These are phyloP conservation scores for Catharus minimus DNA, from an alignment of 2,113 vertebrate genomes.

Conservation along the genomic window DNA sequence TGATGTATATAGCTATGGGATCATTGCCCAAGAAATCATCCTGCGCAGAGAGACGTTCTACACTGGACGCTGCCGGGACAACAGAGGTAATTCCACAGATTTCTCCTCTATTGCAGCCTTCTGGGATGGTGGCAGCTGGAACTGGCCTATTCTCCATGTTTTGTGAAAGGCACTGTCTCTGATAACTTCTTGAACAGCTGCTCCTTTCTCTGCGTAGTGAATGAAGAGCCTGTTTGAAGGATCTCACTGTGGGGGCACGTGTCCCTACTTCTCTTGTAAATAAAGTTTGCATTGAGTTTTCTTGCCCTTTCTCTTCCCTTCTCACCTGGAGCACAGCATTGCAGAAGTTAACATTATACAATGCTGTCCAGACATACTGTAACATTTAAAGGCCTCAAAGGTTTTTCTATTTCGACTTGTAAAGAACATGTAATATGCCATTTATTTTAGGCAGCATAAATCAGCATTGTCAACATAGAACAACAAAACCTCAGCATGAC, in stretches of 20 bases:
- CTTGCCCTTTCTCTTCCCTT: background rate
- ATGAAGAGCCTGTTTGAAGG: background rate
- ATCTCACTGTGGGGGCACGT: background rate
- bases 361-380: background rate
- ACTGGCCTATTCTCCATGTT: background rate
- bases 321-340: background rate
- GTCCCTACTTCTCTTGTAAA: background rate
- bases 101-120: background rate
- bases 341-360: background rate
- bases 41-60: constrained; percentile 85
- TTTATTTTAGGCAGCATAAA: background rate
- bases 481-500: background rate
- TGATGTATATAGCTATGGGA: constrained; percentile 92
- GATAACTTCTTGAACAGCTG: background rate
- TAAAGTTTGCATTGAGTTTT: background rate
- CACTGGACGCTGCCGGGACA: constrained; percentile 69
- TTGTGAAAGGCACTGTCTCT: background rate
- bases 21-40: constrained; percentile 94
- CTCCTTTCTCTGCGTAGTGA: background rate
- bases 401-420: background rate
- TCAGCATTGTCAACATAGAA: background rate
- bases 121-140: background rate
- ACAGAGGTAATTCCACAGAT: constrained; percentile 61
- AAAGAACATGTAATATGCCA: background rate
- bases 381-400: background rate